Evolutionary conservation across 2,888 invertebrate species (phyloP).

Genomic region (Andrena chrysosceles): DNA sequence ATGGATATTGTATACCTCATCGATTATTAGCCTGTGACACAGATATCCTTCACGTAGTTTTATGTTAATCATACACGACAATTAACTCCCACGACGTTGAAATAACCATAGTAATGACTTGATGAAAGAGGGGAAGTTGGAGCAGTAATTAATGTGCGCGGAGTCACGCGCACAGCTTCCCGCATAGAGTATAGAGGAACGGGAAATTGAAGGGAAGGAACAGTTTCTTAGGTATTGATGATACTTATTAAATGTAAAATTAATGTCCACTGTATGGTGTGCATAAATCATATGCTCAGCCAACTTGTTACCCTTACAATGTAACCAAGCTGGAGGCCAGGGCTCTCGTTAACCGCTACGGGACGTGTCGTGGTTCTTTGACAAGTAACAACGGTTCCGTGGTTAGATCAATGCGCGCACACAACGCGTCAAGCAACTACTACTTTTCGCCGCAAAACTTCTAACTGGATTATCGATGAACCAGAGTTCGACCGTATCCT

Average conservation of each 20-base stretch:
- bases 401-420: constrained; percentile 20
- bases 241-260: constrained; percentile 2
- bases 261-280: neutral
- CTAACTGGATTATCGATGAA: constrained; percentile 42
- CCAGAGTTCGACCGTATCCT: constrained; percentile 17
- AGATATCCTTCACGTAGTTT: neutral
- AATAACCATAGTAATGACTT: neutral
- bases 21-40: neutral
- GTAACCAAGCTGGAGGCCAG: constrained; percentile 17
- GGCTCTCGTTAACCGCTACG: constrained; percentile 36
- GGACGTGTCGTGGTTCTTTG: constrained; percentile 40
- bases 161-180: neutral
- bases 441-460: constrained; percentile 23
- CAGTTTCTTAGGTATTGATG: constrained; percentile 2
- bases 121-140: constrained; percentile 1
- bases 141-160: neutral
- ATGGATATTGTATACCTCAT: neutral
- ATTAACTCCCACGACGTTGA: neutral
- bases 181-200: neutral
- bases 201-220: neutral
- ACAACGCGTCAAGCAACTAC: constrained; percentile 17
- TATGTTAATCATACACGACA: neutral
- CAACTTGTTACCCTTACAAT: constrained; percentile 27
- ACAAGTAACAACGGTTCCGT: constrained; percentile 49
- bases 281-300: neutral